Percentiles rank a stretch among this genome's conserved stretches.
These are phyloP conservation scores for Melangyna quadrimaculata DNA, from an alignment of 2,888 invertebrate genomes.

Conservation along the genomic window DNA sequence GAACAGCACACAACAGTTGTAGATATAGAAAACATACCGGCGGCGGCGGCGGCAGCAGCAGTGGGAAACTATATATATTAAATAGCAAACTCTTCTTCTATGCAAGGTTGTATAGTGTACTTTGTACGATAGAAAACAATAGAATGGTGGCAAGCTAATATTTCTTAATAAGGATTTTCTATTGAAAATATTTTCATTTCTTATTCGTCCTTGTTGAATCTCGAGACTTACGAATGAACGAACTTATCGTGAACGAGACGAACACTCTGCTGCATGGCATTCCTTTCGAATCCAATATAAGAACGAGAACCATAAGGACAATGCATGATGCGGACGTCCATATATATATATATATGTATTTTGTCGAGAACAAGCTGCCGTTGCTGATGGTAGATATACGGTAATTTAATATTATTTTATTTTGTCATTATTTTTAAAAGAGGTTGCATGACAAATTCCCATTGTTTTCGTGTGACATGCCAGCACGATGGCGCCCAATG, in stretches of 20 bases:
- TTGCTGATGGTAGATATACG: background rate
- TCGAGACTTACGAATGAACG: conserved; percentile 4
- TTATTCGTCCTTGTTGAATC: conserved; percentile 10
- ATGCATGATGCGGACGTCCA: conserved; percentile 38
- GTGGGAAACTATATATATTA: background rate
- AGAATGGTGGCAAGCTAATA: conserved; percentile 48
- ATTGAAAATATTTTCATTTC: conserved; percentile 32
- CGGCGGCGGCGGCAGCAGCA: background rate
- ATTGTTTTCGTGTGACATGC: conserved; percentile 54
- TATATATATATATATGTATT: background rate
- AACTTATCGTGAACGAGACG: background rate
- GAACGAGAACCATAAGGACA: conserved; percentile 27
- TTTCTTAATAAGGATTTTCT: conserved; percentile 39
- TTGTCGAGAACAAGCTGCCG: background rate
- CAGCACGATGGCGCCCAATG: conserved; percentile 18
- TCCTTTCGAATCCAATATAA: conserved; percentile 47
- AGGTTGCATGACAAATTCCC: conserved; percentile 65
- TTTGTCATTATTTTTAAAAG: conserved; percentile 57
- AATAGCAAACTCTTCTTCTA: background rate
- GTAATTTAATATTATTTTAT: conserved; percentile 63
- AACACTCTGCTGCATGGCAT: conserved; percentile 1
- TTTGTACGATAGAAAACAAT: background rate
- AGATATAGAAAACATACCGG: background rate
- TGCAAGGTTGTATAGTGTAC: background rate
- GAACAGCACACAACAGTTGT: conserved; percentile 13